Conservation (phyloP, 1,140 invertebrate species). For the Campoletis sonorensis region DNA sequence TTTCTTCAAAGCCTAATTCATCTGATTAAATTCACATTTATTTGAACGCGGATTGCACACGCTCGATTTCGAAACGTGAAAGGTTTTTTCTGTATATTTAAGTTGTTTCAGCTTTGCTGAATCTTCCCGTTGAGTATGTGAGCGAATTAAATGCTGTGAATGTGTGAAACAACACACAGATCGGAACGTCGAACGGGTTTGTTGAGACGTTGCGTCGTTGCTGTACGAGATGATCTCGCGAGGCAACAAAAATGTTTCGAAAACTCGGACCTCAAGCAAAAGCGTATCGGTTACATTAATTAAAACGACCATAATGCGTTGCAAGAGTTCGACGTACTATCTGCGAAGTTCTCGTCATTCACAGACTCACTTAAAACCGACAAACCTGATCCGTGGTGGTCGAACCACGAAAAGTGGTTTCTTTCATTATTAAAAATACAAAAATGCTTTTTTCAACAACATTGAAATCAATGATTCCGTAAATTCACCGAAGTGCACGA, state of each 20-base stretch:
- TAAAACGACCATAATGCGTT: slow-evolving; percentile 52
- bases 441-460: neutral
- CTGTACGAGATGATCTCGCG: slow-evolving; percentile 3
- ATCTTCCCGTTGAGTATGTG: neutral
- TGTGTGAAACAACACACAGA: neutral
- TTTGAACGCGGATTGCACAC: neutral
- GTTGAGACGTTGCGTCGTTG: neutral
- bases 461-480: too few relatives aligned
- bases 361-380: neutral
- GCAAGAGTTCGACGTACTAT: neutral
- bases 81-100: too few relatives aligned
- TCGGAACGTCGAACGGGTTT: slow-evolving; percentile 1
- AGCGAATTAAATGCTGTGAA: neutral
- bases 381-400: neutral
- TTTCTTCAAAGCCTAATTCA: neutral
- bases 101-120: neutral
- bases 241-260: neutral
- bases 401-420: too few relatives aligned
- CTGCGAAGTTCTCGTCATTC: neutral
- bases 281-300: slow-evolving; percentile 62
- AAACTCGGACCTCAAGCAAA: neutral
- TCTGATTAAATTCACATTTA: slow-evolving; percentile 31
- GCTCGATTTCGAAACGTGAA: neutral
- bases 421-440: too few relatives aligned
- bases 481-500: too few relatives aligned